Percentiles rank a stretch among this genome's conserved stretches.
phyloP scores from a whole-genome alignment of 2,113 vertebrate genomes.

The Sigmodon hispidus region DNA sequence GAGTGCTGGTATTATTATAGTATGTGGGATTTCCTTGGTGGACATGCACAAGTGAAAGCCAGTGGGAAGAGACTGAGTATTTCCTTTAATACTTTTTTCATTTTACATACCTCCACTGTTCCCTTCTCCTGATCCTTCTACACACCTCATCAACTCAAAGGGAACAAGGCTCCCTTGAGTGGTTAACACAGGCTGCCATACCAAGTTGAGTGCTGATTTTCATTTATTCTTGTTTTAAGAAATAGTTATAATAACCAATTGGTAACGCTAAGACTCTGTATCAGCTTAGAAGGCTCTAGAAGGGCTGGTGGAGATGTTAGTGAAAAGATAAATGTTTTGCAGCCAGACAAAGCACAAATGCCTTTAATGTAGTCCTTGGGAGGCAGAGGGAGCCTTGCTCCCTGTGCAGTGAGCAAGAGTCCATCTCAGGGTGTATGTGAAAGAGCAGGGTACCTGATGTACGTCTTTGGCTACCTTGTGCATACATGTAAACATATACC shows the following conservation, averaged over 20 bases:
- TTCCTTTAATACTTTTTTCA: too few relatives aligned
- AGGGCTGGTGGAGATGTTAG: neutral
- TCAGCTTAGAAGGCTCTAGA: neutral
- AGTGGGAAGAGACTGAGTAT: neutral
- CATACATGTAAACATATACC: neutral
- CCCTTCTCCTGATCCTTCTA: too few relatives aligned
- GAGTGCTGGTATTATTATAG: constrained; percentile 15
- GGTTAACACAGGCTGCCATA: too few relatives aligned
- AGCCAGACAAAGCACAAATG: neutral
- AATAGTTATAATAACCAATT: neutral
- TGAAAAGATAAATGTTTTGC: neutral
- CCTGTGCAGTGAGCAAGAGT: neutral
- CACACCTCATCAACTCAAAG: too few relatives aligned
- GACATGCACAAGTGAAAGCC: neutral
- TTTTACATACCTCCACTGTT: too few relatives aligned
- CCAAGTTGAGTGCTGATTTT: neutral
- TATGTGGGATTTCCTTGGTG: neutral
- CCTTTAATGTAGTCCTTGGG: neutral
- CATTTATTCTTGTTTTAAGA: neutral
- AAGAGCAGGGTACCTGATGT: neutral
- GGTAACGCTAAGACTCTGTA: neutral
- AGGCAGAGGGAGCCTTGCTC: neutral
- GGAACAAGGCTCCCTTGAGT: too few relatives aligned
- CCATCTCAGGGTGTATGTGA: neutral
- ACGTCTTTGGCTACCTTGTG: neutral